A percentile compares a stretch with the other conserved stretches of the same genome.
phyloP scores from a whole-genome alignment of 2,113 vertebrate genomes.

The Callionymus lyra region DNA sequence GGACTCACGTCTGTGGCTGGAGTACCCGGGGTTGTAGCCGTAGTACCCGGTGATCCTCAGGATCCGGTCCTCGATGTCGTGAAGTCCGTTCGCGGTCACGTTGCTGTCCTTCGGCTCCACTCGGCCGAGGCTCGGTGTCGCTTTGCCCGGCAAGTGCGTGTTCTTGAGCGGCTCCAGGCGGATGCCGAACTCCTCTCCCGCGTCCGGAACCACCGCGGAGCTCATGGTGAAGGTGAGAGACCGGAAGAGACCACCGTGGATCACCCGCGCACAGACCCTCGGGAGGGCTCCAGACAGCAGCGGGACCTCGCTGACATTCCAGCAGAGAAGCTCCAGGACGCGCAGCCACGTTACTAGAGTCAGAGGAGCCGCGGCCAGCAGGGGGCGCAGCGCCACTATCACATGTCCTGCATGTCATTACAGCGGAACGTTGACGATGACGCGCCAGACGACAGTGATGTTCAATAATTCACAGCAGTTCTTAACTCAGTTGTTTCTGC shows the following conservation, averaged over 20 bases:
- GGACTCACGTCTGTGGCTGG: slow-evolving; percentile 91
- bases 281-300: slow-evolving; percentile 31
- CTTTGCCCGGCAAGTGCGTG: slow-evolving; percentile 55
- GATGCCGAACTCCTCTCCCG: slow-evolving; percentile 52
- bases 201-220: slow-evolving; percentile 42
- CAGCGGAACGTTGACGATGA: too few species aligned
- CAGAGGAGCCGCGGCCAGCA: slow-evolving; percentile 39
- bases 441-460: too few species aligned
- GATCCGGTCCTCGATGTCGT: slow-evolving; percentile 93
- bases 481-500: too few species aligned
- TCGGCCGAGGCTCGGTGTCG: slow-evolving; percentile 47
- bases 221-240: slow-evolving; percentile 52
- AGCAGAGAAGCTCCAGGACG: slow-evolving; percentile 49
- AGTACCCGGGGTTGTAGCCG: slow-evolving; percentile 93
- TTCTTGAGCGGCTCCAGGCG: slow-evolving; percentile 55
- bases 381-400: slow-evolving; percentile 57
- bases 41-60: slow-evolving; percentile 97
- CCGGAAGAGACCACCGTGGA: slow-evolving; percentile 21
- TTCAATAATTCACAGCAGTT: too few species aligned
- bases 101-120: slow-evolving; percentile 48
- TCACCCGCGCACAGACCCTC: slow-evolving; percentile 32
- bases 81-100: slow-evolving; percentile 87
- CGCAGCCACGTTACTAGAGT: slow-evolving; percentile 52
- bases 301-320: slow-evolving; percentile 41
- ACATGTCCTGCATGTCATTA: slow-evolving; percentile 20